Percentiles rank a stretch among this genome's conserved stretches.
phyloP scores from a whole-genome alignment of 1,140 invertebrate species.

The Rhyzopertha dominica region DNA sequence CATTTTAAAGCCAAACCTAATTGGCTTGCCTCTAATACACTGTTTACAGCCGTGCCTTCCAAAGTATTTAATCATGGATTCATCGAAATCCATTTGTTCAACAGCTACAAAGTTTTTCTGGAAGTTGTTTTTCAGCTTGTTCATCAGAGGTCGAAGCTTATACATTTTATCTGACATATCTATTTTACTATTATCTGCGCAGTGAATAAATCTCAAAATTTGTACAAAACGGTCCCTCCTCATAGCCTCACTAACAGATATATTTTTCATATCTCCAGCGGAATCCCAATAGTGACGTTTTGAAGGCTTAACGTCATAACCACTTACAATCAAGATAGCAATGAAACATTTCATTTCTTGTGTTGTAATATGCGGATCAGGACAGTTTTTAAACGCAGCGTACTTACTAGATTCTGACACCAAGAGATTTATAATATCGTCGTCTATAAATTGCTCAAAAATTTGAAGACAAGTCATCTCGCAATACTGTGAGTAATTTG shows the following conservation, averaged over 20 bases:
- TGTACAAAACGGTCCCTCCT: constrained; percentile 35
- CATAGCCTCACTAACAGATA: constrained; percentile 30
- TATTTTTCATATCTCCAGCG: constrained; percentile 35
- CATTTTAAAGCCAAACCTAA: constrained; percentile 32
- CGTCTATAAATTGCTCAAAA: constrained; percentile 27
- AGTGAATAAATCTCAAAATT: constrained; percentile 37
- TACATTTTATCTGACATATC: too few species aligned
- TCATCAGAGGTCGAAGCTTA: too few species aligned
- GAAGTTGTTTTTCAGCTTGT: too few species aligned
- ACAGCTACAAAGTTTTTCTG: too few species aligned
- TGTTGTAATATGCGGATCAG: constrained; percentile 28
- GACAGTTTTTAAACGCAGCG: constrained; percentile 35
- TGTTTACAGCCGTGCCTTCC: constrained; percentile 33
- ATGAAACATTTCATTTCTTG: constrained; percentile 35
- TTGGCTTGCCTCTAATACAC: constrained; percentile 34
- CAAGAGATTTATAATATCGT: constrained; percentile 17
- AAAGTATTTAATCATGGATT: constrained; percentile 35
- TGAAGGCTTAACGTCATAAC: constrained; percentile 36
- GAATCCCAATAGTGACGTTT: constrained; percentile 38
- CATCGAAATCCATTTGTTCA: too few species aligned
- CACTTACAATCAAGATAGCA: constrained; percentile 36
- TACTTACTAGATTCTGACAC: constrained; percentile 13
- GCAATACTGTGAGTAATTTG: too few species aligned
- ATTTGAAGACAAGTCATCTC: constrained; percentile 30
- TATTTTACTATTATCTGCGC: constrained; percentile 21